Base-by-base conservation (phyloP, 2,113 vertebrate species). In the Catharus minimus region DNA sequence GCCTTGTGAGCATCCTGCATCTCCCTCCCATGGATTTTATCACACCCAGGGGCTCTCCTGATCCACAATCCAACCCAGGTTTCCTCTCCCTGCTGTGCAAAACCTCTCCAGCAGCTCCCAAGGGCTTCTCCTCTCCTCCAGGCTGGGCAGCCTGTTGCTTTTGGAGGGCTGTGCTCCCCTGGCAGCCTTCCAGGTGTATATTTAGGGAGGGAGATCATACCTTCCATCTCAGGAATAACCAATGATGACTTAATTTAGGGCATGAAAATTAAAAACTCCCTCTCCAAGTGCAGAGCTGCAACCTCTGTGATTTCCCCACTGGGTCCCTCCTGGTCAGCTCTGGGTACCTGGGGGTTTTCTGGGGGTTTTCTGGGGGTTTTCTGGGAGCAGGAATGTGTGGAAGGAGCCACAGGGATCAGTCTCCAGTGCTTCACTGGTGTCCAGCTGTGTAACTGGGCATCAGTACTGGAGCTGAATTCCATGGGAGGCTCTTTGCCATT, bases 181-280 rank as follows among this genome's bases (percentile, higher is more conserved):
- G 94, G 94, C 77, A 82, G 74, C 69, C 33, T 68, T 93, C 86
- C 92, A 91, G 1, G 2, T 0, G 1, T 95, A 79, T 90, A 82
- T 89, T 95, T 94, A 85, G 94, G 68, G 75, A 55, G 67, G 88
- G 77, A 91, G 88, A 84, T 95, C 93, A 93, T 92, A 86, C 90
- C 88, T 96, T 93, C 92, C 88, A 58, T 82, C 90, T 90, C 83
- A 79, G 36, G 86, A 94, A 90, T 90, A 90, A 92, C 83, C 11
- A 20, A 90, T 76, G 86, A 90, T 88, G 93, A 92, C 86, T 95
- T 95, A 68, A 88, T 91, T 90, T 74, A 73, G 62, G 79, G 73
- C 57, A 75, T 2, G 66, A 86, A 89, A 93, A 36, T 65, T 4
- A 65, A 84, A 92, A 79, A 55, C 12, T 88, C 49, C n/a, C 56